Conservation (phyloP, 1,140 invertebrate genomes). For the Anastatus disparis region DNA sequence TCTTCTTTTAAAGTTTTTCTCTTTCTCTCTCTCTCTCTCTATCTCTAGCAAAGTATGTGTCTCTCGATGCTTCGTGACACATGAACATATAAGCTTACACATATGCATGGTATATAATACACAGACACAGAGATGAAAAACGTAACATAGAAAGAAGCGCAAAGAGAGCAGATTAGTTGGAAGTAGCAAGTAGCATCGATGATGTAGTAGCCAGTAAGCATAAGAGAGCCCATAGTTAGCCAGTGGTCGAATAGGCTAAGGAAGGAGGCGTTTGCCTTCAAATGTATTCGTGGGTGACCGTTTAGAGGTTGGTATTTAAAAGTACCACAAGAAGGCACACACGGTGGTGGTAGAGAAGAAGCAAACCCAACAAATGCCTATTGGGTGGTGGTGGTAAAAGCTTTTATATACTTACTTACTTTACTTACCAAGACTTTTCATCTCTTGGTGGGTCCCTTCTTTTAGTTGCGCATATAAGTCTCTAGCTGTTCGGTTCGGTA, state of each 20-base stretch:
- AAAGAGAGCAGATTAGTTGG: slow-evolving; percentile 19
- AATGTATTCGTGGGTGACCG: slow-evolving; percentile 20
- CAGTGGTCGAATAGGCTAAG: too few species aligned
- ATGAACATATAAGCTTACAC: neutral
- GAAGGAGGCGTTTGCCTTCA: too few species aligned
- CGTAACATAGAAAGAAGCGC: too few species aligned
- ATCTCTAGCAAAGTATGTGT: neutral
- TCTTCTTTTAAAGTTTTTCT: neutral
- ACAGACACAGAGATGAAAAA: too few species aligned
- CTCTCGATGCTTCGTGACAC: neutral
- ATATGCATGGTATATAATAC: neutral
- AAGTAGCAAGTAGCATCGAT: slow-evolving; percentile 7
- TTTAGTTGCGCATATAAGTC: too few species aligned
- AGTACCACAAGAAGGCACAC: too few species aligned
- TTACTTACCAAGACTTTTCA: too few species aligned
- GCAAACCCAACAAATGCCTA: too few species aligned
- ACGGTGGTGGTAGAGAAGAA: slow-evolving; percentile 17
- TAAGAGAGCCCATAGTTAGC: too few species aligned
- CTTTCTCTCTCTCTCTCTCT: neutral
- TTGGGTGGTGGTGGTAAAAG: too few species aligned
- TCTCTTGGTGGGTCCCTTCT: slow-evolving; percentile 21
- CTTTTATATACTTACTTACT: too few species aligned
- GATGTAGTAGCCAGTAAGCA: slow-evolving; percentile 7
- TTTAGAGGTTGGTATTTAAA: too few species aligned
- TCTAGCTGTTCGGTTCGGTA: slow-evolving; percentile 10